Evolutionary conservation across 2,797 vertebrate genomes (phyloP).

Genomic region (Kryptopterus vitreolus): DNA sequence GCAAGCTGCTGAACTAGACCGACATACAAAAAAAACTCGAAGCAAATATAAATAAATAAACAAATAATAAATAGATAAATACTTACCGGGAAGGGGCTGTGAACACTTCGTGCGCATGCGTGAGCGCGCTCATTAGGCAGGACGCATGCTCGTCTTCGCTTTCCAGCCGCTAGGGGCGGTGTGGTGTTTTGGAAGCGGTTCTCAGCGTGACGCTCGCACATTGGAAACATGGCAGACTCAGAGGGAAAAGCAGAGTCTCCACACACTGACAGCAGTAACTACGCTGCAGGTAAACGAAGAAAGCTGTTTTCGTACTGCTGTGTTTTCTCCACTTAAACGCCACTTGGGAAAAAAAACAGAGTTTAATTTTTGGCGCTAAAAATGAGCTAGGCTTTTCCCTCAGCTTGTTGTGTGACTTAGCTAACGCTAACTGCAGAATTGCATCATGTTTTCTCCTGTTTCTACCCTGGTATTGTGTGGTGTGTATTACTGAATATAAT

Average conservation of each 20-base stretch:
- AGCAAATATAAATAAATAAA: too few relatives aligned
- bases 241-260: slow-evolving; percentile 62
- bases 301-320: background rate
- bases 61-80: too few relatives aligned
- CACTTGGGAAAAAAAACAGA: background rate
- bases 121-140: background rate
- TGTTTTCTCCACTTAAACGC: background rate
- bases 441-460: slow-evolving; percentile 34
- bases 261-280: slow-evolving; percentile 54
- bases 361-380: background rate
- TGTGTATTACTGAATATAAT: background rate
- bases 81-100: background rate
- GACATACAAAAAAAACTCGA: too few relatives aligned
- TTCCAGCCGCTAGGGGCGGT: slow-evolving; percentile 36
- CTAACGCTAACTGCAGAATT: slow-evolving; percentile 23
- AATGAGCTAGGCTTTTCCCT: background rate
- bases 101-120: background rate
- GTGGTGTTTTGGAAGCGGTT: background rate
- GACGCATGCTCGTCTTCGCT: background rate
- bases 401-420: background rate
- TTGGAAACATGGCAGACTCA: slow-evolving; percentile 77
- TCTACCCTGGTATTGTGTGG: background rate
- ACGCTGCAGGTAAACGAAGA: slow-evolving; percentile 40
- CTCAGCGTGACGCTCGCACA: slow-evolving; percentile 25
- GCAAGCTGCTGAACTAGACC: too few relatives aligned